Conservation (phyloP, 2,113 vertebrate species). For the Neotragus pygmaeus region DNA sequence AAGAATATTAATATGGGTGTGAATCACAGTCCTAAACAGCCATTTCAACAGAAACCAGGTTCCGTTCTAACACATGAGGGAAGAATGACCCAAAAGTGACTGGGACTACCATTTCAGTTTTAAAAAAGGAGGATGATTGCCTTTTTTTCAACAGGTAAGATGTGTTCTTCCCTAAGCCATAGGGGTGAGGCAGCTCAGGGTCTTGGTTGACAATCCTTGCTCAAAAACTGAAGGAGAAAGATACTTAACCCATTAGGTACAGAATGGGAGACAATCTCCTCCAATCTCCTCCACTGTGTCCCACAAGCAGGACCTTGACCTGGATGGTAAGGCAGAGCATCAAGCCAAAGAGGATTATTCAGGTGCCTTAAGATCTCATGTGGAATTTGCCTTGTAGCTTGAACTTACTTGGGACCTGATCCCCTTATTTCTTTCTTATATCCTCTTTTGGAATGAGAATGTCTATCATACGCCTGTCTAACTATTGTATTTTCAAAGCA, state of each 20-base stretch:
- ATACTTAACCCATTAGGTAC: neutral
- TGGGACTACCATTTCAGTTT: neutral
- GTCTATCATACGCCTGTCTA: neutral
- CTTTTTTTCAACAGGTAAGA: neutral
- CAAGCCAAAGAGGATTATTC: neutral
- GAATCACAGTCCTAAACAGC: neutral
- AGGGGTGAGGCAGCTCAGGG: neutral
- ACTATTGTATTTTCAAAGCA: neutral
- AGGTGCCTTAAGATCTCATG: neutral
- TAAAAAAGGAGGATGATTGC: neutral
- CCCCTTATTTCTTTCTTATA: neutral
- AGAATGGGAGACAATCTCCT: neutral
- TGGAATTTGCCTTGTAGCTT: neutral
- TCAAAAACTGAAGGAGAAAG: neutral
- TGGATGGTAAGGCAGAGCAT: neutral
- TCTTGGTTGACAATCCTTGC: neutral
- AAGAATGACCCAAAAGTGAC: neutral
- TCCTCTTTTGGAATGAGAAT: neutral
- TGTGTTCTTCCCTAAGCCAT: neutral
- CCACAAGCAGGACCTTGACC: neutral
- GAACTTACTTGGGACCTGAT: neutral
- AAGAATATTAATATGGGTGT: neutral
- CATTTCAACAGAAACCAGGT: neutral
- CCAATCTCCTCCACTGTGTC: neutral
- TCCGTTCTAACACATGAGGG: neutral